A percentile compares a stretch with the other conserved stretches of the same genome.
phyloP scores from a whole-genome alignment of 2,797 vertebrate genomes.

The Micromesistius poutassou region DNA sequence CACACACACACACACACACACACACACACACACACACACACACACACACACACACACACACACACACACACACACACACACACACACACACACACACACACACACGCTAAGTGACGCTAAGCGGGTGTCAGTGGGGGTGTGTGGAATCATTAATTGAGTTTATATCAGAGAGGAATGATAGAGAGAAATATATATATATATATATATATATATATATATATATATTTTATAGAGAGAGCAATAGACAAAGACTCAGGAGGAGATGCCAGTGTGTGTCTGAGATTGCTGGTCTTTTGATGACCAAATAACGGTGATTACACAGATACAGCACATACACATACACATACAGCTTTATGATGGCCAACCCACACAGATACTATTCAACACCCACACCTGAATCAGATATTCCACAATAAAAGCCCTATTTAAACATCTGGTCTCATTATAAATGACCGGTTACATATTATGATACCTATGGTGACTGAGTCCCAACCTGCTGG shows the following conservation, averaged over 20 bases:
- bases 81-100: conserved; percentile 18
- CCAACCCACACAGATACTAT: too few species aligned
- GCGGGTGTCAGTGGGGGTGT: conserved; percentile 13
- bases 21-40: not conserved
- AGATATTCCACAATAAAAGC: not conserved
- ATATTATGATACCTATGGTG: too few species aligned
- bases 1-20: conserved; percentile 16
- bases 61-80: conserved; percentile 13
- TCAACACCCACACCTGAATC: not conserved
- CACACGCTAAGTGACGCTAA: not conserved
- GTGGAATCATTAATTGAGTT: conserved; percentile 39
- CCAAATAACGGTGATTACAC: not conserved
- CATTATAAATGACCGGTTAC: too few species aligned
- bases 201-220: too few species aligned
- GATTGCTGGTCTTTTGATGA: not conserved
- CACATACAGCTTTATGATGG: too few species aligned
- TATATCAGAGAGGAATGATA: not conserved
- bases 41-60: not conserved
- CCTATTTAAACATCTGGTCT: too few species aligned
- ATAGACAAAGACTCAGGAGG: not conserved
- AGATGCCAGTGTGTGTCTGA: not conserved
- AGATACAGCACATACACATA: not conserved
- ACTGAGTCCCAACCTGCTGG: too few species aligned
- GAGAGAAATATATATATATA: not conserved
- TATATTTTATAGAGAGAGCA: not conserved